Percentiles rank a stretch among this genome's conserved stretches.
phyloP scores from a whole-genome alignment of 2,113 vertebrate species.

The Poeciliopsis turrubarensis region DNA sequence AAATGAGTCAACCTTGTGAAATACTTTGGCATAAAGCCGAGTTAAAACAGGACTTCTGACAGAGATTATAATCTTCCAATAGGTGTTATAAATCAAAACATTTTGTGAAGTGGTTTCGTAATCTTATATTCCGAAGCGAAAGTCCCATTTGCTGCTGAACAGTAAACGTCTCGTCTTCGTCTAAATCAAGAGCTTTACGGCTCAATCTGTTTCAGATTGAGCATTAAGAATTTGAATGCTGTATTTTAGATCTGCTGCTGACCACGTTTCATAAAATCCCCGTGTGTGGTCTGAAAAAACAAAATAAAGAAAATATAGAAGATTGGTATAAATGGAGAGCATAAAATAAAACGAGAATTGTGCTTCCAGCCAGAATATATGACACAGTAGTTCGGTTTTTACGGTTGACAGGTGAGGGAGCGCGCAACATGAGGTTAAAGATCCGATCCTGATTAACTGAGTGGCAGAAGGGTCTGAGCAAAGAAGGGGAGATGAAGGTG shows the following conservation, averaged over 20 bases:
- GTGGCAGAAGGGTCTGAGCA: conserved; percentile 46
- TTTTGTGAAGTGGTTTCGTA: conserved; percentile 17
- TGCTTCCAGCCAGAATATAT: conserved; percentile 11
- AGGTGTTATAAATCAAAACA: conserved; percentile 26
- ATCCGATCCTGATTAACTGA: conserved; percentile 47
- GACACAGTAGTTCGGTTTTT: conserved; percentile 34
- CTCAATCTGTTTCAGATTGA: no score
- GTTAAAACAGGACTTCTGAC: conserved; percentile 13
- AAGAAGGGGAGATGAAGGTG: conserved; percentile 33
- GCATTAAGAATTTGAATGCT: not conserved
- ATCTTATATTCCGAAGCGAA: conserved; percentile 23
- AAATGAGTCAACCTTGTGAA: conserved; percentile 4
- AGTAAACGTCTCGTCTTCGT: conserved; percentile 28
- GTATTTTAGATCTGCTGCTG: conserved; percentile 23
- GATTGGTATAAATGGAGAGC: conserved; percentile 27
- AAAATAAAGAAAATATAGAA: conserved; percentile 14
- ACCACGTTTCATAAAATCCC: conserved; percentile 45
- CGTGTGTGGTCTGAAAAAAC: conserved; percentile 37
- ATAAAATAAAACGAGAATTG: conserved; percentile 16
- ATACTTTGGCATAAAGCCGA: conserved; percentile 5
- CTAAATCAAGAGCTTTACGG: no score
- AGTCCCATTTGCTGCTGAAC: conserved; percentile 8
- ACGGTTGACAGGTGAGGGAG: conserved; percentile 40
- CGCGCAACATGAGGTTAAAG: conserved; percentile 16
- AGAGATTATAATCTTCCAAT: conserved; percentile 12